A percentile compares a stretch with the other conserved stretches of the same genome.
These are phyloP conservation scores for Opisthograptis luteolata DNA, from an alignment of 2,888 invertebrate genomes.

Conservation along the genomic window DNA sequence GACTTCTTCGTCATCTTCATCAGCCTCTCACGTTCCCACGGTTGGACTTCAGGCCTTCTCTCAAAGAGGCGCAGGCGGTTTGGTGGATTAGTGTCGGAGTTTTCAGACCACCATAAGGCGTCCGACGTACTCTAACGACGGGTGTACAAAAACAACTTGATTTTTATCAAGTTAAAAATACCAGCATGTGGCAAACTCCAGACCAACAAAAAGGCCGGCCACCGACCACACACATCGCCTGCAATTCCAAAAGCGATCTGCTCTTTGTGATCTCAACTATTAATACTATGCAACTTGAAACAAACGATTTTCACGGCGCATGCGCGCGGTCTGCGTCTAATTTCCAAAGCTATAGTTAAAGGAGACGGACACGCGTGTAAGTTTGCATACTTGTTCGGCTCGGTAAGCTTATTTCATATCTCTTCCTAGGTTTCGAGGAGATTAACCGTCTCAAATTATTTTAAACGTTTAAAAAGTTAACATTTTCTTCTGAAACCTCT, in stretches of 20 bases:
- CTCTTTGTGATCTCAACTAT: conserved; percentile 55
- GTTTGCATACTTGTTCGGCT: conserved; percentile 2
- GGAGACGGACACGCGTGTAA: background rate
- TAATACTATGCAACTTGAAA: conserved; percentile 59
- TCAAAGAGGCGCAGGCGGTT: no score
- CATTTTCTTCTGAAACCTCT: no score
- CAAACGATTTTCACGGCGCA: conserved; percentile 69
- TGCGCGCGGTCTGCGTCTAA: conserved; percentile 46
- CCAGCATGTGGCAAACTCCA: conserved; percentile 11
- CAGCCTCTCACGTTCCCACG: no score
- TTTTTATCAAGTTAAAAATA: conserved; percentile 18
- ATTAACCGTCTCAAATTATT: no score
- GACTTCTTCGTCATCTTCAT: no score
- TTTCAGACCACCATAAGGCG: no score
- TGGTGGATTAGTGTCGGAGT: no score
- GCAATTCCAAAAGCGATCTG: conserved; percentile 34
- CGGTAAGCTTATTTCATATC: background rate
- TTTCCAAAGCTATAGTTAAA: conserved; percentile 39
- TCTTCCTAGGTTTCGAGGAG: background rate
- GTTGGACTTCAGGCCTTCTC: no score
- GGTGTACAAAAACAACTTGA: no score
- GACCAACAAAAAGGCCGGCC: conserved; percentile 46
- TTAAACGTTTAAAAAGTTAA: no score
- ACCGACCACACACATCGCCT: conserved; percentile 55
- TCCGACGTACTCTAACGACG: no score